Base-by-base conservation (phyloP, 2,888 invertebrate genomes). In the Keiferia lycopersicella region DNA sequence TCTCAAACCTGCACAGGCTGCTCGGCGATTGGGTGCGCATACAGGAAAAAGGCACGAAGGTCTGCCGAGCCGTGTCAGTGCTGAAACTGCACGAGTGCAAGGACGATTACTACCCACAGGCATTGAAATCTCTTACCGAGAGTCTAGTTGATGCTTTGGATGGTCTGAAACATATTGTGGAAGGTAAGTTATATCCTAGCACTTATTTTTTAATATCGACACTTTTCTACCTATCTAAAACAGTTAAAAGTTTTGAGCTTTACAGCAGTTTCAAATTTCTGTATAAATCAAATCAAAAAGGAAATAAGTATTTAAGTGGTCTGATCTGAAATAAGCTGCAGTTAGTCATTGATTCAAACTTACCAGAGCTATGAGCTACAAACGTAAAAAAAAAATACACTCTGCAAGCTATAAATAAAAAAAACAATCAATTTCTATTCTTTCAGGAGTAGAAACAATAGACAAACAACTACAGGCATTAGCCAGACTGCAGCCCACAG, bases 61-160 rank as follows among this genome's bases (percentile, higher is more conserved):
- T 86, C 10, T 84, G 86, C 61, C 81, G 77, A 71, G 75, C 81
- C 2, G 78, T 91, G 61, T 75, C 78, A 1, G 76, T 80, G 8
- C 67, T 89, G 14, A 89, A 84, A 63, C 70, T 91, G 62, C 73
- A 86, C 64, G 87, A 89, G 68, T 89, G 76, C 68, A 69, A 77
- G n/a, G 73, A 81, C 67, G 77, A 83, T 50, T 87, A 88, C 65
- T 90, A 80, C 68, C 91, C 91, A 18, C 77, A 79, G 45, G 82
- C 85, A 66, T 67, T 87, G 39, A 81, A 79, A 66, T 69, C 79
- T 6, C 69, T 88, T 0, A 84, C 80, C 67, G 80, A 85, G 20
- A 75, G 76, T 63, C 71, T 91, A 22, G 61, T 84, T 14, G 83
- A 85, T 53, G 77, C 79, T 50, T 64, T 81, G 34, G 77, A 81